Conservation (phyloP, 2,113 vertebrate species). For the Rhineura floridana region DNA sequence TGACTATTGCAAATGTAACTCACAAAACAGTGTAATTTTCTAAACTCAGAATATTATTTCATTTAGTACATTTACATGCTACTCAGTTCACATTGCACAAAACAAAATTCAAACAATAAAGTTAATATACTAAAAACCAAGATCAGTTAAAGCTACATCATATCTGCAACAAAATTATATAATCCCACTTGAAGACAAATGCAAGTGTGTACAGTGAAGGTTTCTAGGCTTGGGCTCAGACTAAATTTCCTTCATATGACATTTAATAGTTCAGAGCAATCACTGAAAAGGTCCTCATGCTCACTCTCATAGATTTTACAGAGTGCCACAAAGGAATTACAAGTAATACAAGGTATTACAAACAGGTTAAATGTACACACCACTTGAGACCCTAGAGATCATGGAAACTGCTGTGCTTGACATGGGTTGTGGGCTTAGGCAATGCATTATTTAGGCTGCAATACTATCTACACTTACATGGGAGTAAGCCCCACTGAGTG, state of each 20-base stretch:
- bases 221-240: neutral
- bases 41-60: neutral
- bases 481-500: no score
- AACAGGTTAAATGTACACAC: no score
- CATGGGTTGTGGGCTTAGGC: no score
- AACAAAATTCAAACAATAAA: constrained; percentile 8
- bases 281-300: neutral
- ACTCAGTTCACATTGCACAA: neutral
- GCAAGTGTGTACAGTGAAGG: neutral
- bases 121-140: neutral
- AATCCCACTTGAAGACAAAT: neutral
- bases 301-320: neutral
- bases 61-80: neutral
- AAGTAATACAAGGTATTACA: no score
- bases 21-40: neutral
- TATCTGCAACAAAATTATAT: neutral
- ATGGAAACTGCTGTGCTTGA: no score
- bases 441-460: no score
- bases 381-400: no score
- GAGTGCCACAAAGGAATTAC: neutral
- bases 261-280: neutral
- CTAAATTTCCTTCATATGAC: neutral
- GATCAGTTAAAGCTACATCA: neutral
- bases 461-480: no score
- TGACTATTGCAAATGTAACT: neutral